Evolutionary conservation across 1,140 invertebrate species (phyloP), one percentile per base, ranked within the genome.

Genomic region (Lucilia sericata): DNA sequence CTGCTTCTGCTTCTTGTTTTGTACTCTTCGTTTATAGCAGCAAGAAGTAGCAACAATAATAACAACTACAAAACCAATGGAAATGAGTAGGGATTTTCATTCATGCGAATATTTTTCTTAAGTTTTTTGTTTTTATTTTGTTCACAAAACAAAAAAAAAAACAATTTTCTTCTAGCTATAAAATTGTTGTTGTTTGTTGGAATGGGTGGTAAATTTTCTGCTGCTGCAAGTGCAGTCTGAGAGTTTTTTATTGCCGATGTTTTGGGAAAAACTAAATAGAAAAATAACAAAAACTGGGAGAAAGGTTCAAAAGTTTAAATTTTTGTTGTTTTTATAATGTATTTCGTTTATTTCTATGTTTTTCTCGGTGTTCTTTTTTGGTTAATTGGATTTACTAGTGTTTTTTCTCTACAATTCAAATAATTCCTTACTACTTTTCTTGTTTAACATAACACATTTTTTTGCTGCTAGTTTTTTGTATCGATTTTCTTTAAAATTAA

Each of bases 221-320:
- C 34, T 42, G 34, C n/a, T 80, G 36, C 19, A 21, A 34, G n/a
- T 17, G 36, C 21, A 42, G 36, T 80, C 60, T 70, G 60, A 70
- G 60, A 70, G 65, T 70, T 55, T 55, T 42, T 70, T 70, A n/a
- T 21, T 70, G 65, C n/a, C 25, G 9, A 19, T 12, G 19, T 70
- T 70, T 70, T 10, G n/a, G n/a, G 14, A 60, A 60, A 60, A 14
- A n/a, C 55, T n/a, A n/a, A 42, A 42, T 60, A n/a, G 5, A n/a
- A 21, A 70, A 19, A 25, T 9, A 21, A 19, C n/a, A 70, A 70
- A 19, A 70, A 21, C 65, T 49, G 19, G 42, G 76, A 80, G 76
- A 80, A 80, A 80, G 76, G 76, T 80, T 80, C 76, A 80, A 80
- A 49, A 80, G 76, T 80, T 80, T 80, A 80, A 49, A 21, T 34